These are phyloP conservation scores for Antigone vipio DNA, from an alignment of 2,113 vertebrate genomes.

Conservation along the genomic window DNA sequence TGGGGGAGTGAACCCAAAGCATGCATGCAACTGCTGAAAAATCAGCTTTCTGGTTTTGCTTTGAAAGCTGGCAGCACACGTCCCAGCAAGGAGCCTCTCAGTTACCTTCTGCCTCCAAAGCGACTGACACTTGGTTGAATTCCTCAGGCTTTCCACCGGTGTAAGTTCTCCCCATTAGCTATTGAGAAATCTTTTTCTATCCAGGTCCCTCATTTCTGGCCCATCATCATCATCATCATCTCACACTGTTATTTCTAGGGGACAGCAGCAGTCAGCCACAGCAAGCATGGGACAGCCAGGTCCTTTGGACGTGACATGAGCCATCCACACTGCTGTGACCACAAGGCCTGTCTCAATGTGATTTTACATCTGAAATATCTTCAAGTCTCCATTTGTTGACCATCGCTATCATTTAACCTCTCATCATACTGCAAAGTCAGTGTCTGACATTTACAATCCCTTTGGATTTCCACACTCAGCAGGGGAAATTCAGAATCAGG, in stretches of 20 bases:
- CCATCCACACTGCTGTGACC: background rate
- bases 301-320: fast-evolving
- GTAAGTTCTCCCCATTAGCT: background rate
- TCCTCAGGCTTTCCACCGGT: background rate
- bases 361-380: background rate
- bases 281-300: background rate
- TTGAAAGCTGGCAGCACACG: background rate
- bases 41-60: background rate
- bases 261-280: background rate
- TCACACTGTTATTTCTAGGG: background rate
- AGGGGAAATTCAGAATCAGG: conserved; percentile 6
- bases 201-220: background rate
- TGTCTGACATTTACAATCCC: background rate
- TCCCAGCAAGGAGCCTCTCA: background rate
- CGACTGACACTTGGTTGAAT: background rate
- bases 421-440: background rate
- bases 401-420: background rate
- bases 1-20: background rate
- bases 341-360: background rate
- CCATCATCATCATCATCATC: background rate
- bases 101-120: background rate
- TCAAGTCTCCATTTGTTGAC: background rate
- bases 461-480: background rate
- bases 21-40: background rate
- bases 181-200: background rate